Evolutionary conservation across 2,113 vertebrate genomes (phyloP).

Genomic region (Platichthys stellatus): DNA sequence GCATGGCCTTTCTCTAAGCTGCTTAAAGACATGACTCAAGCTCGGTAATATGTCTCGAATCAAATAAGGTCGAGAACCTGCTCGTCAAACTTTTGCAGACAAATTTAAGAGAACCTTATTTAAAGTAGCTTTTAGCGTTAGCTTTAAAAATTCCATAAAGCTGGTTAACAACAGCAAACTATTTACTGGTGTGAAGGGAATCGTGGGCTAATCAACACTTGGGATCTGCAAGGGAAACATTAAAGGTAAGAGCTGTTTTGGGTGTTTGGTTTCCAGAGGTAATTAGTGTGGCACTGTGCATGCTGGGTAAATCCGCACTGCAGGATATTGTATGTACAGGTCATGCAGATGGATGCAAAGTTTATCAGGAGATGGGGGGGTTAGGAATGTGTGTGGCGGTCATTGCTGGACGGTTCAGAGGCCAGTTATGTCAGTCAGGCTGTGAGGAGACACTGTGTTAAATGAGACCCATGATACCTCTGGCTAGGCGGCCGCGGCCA

Average conservation of each 20-base stretch:
- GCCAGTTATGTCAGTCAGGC: slow-evolving; percentile 11
- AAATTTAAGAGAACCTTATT: not conserved
- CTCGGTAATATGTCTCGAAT: not conserved
- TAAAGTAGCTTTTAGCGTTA: not conserved
- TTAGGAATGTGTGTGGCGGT: slow-evolving; percentile 6
- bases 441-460: slow-evolving; percentile 10
- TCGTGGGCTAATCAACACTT: slow-evolving; percentile 12
- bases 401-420: not conserved
- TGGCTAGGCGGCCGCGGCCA: not conserved
- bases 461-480: slow-evolving; percentile 20
- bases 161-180: not conserved
- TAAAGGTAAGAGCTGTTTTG: slow-evolving; percentile 18
- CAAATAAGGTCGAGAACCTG: not conserved
- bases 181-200: not conserved
- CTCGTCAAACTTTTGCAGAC: not conserved
- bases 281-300: slow-evolving; percentile 17
- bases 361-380: not conserved
- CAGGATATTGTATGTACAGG: slow-evolving; percentile 16
- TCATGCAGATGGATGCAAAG: slow-evolving; percentile 28
- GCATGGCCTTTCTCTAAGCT: not conserved
- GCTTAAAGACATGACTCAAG: slow-evolving; percentile 6
- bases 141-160: not conserved
- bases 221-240: slow-evolving; percentile 20
- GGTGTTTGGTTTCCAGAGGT: slow-evolving; percentile 22
- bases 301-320: slow-evolving; percentile 22